Conservation (phyloP, 2,113 vertebrate species). For the Melanotaenia duboulayi region DNA sequence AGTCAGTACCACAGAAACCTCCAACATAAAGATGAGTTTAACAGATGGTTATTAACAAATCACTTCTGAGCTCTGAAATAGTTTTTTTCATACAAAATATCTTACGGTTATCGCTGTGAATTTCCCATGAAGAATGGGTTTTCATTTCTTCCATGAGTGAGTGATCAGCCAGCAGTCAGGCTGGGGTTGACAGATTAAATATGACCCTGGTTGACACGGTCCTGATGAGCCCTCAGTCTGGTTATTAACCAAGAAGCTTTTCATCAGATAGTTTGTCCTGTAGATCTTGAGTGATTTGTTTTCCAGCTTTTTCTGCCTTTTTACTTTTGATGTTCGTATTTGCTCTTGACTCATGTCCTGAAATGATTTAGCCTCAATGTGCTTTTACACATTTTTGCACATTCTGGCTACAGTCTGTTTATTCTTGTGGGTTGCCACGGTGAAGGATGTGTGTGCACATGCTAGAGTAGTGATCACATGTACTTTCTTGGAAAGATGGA, state of each 20-base stretch:
- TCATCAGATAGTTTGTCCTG: slow-evolving; percentile 2
- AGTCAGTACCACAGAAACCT: slow-evolving; percentile 32
- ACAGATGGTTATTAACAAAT: slow-evolving; percentile 31
- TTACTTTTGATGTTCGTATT: background rate
- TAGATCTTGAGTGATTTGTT: slow-evolving; percentile 1
- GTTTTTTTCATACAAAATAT: background rate
- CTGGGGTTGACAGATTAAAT: background rate
- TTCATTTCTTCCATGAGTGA: slow-evolving; percentile 4
- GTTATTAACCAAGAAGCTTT: slow-evolving; percentile 19
- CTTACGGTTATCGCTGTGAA: background rate
- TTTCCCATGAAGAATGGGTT: background rate
- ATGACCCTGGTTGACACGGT: slow-evolving; percentile 4
- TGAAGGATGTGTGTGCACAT: slow-evolving; percentile 13
- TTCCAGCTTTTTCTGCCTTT: background rate
- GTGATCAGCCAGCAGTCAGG: slow-evolving; percentile 1
- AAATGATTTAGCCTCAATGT: background rate
- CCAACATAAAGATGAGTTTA: slow-evolving; percentile 31
- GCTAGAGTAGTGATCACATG: slow-evolving; percentile 12
- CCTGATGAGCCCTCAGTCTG: slow-evolving; percentile 6
- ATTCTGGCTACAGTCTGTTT: background rate
- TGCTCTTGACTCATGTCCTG: slow-evolving; percentile 2
- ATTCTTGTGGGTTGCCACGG: background rate
- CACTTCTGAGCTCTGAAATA: background rate
- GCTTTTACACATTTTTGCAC: background rate
- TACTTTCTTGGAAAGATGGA: slow-evolving; percentile 21